Base-by-base conservation (phyloP, 2,888 invertebrate species). In the Lissocephala sabroskyi region DNA sequence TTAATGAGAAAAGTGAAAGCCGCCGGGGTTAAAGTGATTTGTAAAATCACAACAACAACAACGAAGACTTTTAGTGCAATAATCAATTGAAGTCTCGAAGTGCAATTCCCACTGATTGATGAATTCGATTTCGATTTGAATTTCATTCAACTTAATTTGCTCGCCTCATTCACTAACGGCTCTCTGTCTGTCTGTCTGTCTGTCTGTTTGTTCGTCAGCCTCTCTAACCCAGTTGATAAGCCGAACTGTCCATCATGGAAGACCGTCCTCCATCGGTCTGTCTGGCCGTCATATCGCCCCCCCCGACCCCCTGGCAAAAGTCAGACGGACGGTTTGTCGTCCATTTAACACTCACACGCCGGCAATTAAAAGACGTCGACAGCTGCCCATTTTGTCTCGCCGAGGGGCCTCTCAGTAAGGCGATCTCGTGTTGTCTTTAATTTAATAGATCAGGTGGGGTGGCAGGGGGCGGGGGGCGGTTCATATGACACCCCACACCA, bases 1-100 rank as follows among this genome's bases (percentile, higher is more conserved):
- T 70, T 70, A 70, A 70, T 70, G 68, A 77, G 71, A 75, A 73
- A 73, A 73, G 73, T 78, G 78, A 73, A 78, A 73, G 75, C 75
- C 71, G n/a, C n/a, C n/a, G n/a, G 66, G 71, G 75, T 77, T 71
- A 75, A 73, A 77, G 71, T 73, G 74, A 71, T 45, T 13, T 45
- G 13, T 45, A 30, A 30, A 32, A 14, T 13, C 10, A 11, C 30
- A 30, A 30, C 30, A 30, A 30, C 30, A 13, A 35, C 13, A 35
- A 35, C 3, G 1, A 33, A 33, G 29, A 14, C 5, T 6, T 3
- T 23, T 23, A 23, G 11, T 50, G 44, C 48, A 52, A 56, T 56
- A 49, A 50, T 56, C 67, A 67, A 67, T 65, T 52, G 56, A 23
- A 23, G 23, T 23, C 45, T 35, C 14, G 16, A 6, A 35, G n/a